Base-by-base conservation (phyloP, 1,140 invertebrate genomes). In the Vollenhovia emeryi region DNA sequence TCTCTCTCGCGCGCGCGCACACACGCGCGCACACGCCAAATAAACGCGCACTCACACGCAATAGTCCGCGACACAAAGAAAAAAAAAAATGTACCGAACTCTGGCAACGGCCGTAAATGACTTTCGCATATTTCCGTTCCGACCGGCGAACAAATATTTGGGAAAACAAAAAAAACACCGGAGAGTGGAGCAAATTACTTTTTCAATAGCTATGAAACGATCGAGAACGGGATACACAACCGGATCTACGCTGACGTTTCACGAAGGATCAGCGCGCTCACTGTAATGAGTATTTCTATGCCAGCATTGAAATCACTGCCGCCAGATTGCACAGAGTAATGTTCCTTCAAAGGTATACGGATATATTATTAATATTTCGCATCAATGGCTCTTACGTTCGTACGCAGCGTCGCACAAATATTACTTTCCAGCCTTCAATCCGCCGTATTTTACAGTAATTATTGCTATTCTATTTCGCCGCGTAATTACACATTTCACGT, bases 111-210 rank as follows among this genome's bases (percentile, higher is more conserved):
- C 52, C 78, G 66, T 82, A 82, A 82, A 82, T 82, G 78, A 82
- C 78, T 82, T 82, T 82, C 50, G 40, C 78, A 82, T 82, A 82
- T 82, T 82, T 82, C 78, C 78, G 78, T 33, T 59, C 69, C n/a
- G 66, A 40, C 50, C 40, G 78, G 30, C 66, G 15, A 69, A 57
- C 78, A 64, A 82, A 82, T 73, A 82, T 82, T 73, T 82, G 50
- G 11, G 59, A 36, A 27, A 82, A 71, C 24, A 15, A 69, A 78
- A 36, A 24, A 24, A 80, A 43, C 36, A 57, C 50, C 36, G 24
- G 13, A 57, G 66, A 55, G 36, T 27, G 78, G 18, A 82, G 24
- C 78, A 82, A 82, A 82, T 82, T 82, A 82, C 78, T 82, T 82
- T 82, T 82, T 82, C 78, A 71, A 82, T 82, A 45, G 66, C 66